Evolutionary conservation across 2,888 invertebrate species (phyloP), one percentile per base, ranked within the genome.

Genomic region (Noctuana brunneofusca): DNA sequence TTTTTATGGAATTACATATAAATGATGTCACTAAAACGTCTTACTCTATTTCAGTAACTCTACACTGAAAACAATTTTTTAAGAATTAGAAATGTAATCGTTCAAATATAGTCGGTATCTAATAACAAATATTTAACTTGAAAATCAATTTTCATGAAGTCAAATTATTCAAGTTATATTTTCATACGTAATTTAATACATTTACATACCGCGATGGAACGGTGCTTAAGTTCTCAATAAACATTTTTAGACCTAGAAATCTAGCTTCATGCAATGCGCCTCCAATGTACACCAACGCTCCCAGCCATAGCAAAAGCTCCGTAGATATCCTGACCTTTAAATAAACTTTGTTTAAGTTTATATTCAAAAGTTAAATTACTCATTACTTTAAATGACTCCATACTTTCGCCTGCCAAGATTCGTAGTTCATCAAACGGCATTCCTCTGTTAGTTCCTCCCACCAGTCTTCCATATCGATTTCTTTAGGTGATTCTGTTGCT

Each of bases 191-290:
- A n/a, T n/a, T n/a, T n/a, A n/a, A n/a, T n/a, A 27, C 27, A 8
- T 27, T 27, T 27, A 27, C 53, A 65, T 70, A 88, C 89, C 90
- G 84, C 1, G 90, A 91, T 1, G 90, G 89, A 0, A 86, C 86
- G 30, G 92, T 93, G 87, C 98, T 98, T 87, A 99, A 90, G 85
- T 98, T 98, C 82, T 98, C 97, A 67, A 98, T 94, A 82, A 99
- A 99, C 96, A 98, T 97, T 75, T 96, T 95, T 65, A 96, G 94
- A 0, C 99, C 98, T 32, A 99, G 93, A 84, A 99, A 98, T 69
- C 96, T 94, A 0, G 97, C 96, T 85, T 99, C 98, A 11, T 97
- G 91, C 56, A 97, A 83, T 0, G 98, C 97, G 0, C 97, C 95
- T 1, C 95, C 91, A 27, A 99, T 93, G 80, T 98, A 98, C 0